A percentile compares a stretch with the other conserved stretches of the same genome.
Evolutionary conservation across 2,888 invertebrate genomes (phyloP).

Genomic region (Maniola hyperantus): DNA sequence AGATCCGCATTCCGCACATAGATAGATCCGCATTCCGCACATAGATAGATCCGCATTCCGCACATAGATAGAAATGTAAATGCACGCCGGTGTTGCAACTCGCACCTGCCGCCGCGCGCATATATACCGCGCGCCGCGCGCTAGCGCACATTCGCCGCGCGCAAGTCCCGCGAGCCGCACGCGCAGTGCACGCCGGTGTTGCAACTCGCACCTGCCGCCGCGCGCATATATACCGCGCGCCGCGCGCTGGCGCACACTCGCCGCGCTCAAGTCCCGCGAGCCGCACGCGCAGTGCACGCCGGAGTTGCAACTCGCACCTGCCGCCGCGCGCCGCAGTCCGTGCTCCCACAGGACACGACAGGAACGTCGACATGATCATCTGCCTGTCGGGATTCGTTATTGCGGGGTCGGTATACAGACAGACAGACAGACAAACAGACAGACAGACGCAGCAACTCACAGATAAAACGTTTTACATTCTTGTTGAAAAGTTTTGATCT

Average conservation of each 20-base stretch:
- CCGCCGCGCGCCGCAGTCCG: too few relatives aligned
- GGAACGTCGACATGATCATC: conserved; percentile 80
- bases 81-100: background rate
- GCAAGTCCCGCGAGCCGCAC: background rate
- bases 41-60: too few relatives aligned
- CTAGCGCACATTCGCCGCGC: background rate
- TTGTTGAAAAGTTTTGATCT: too few relatives aligned
- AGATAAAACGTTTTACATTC: too few relatives aligned
- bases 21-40: too few relatives aligned
- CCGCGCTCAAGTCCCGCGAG: background rate
- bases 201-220: background rate
- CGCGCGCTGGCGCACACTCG: background rate
- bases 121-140: background rate
- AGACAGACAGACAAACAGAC: too few relatives aligned
- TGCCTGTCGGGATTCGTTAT: conserved; percentile 80
- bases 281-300: background rate
- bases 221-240: background rate
- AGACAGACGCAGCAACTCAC: too few relatives aligned
- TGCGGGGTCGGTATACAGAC: conserved; percentile 65
- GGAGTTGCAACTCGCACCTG: too few relatives aligned
- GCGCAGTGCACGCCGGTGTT: background rate
- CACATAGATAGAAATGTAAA: too few relatives aligned
- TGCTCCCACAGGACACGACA: too few relatives aligned
- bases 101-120: background rate
- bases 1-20: too few relatives aligned